A percentile compares a stretch with the other conserved stretches of the same genome.
phyloP scores from a whole-genome alignment of 2,113 vertebrate species.

The Stigmatopora argus region DNA sequence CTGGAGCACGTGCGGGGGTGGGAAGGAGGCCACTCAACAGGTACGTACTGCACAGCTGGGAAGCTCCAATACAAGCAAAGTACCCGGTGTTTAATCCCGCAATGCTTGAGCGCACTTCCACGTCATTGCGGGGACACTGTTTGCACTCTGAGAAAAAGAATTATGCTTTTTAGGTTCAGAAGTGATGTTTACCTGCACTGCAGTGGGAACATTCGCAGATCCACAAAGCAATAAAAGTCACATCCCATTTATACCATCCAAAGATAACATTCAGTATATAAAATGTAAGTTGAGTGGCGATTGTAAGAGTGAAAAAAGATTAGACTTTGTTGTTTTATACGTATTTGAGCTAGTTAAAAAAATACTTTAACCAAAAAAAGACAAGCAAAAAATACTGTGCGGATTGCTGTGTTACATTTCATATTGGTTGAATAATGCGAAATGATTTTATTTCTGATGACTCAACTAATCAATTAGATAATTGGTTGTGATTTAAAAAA shows the following conservation, averaged over 20 bases:
- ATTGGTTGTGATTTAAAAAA: no score
- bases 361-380: no score
- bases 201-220: not conserved
- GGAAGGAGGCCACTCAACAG: conserved; percentile 35
- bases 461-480: no score
- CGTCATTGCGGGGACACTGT: not conserved
- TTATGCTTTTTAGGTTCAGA: not conserved
- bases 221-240: not conserved
- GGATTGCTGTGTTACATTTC: no score
- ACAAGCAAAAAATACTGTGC: no score
- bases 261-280: not conserved
- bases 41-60: conserved; percentile 31
- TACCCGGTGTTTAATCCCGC: conserved; percentile 6
- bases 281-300: not conserved
- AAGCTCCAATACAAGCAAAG: conserved; percentile 12
- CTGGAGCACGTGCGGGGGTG: conserved; percentile 34
- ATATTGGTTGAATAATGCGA: no score
- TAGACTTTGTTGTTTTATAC: no score
- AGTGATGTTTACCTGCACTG: not conserved
- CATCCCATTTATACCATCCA: not conserved
- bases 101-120: not conserved
- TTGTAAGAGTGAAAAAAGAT: no score
- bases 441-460: no score
- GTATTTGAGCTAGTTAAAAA: no score
- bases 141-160: not conserved